Percentiles rank a stretch among this genome's conserved stretches.
phyloP scores from a whole-genome alignment of 1,140 invertebrate species.

The Platorchestia sp. region DNA sequence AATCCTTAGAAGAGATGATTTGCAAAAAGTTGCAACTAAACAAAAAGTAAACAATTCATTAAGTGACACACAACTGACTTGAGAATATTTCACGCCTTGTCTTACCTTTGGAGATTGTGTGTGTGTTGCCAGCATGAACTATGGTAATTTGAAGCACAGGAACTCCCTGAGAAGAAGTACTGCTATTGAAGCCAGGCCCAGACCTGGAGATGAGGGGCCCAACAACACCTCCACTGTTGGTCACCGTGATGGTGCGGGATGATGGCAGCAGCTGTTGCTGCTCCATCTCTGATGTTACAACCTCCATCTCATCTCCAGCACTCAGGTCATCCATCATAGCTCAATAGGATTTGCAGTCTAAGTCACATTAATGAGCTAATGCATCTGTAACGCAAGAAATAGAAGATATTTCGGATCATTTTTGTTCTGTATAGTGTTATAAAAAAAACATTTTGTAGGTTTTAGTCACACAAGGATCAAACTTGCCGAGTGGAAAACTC shows the following conservation, averaged over 20 bases:
- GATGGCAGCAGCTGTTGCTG: constrained; percentile 23
- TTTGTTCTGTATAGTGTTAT: no score
- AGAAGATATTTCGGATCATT: background rate
- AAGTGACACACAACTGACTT: background rate
- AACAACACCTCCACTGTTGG: background rate
- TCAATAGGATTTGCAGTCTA: background rate
- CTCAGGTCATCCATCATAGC: constrained; percentile 25
- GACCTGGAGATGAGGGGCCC: background rate
- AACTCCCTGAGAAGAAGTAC: background rate
- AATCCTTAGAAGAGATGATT: background rate
- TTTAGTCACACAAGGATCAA: no score
- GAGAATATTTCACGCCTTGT: background rate
- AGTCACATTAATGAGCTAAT: background rate
- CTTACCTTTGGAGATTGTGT: constrained; percentile 42
- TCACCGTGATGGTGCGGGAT: constrained; percentile 38
- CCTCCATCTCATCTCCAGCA: constrained; percentile 45
- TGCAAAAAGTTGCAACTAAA: background rate
- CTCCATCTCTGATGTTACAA: constrained; percentile 25
- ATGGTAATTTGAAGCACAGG: constrained; percentile 36
- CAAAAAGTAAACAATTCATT: background rate
- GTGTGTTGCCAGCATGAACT: constrained; percentile 49
- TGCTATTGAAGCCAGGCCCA: background rate
- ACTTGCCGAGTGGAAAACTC: no score
- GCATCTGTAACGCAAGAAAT: background rate
- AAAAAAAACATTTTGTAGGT: no score